Base-by-base conservation (phyloP, 2,797 vertebrate genomes). In the Phyllotis vaccarum region DNA sequence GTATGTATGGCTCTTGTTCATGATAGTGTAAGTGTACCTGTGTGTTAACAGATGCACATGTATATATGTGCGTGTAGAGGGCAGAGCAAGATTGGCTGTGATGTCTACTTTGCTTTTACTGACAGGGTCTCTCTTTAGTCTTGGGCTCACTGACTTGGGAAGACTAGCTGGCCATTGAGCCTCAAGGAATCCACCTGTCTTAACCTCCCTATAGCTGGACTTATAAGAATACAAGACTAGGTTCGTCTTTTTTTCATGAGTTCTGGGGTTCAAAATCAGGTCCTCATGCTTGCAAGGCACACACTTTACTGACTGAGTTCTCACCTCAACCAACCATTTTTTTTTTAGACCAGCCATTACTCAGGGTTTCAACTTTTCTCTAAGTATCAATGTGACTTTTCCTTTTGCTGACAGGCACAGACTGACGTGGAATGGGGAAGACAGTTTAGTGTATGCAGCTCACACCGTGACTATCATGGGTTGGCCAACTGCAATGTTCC, bases 331-430 rank as follows among this genome's bases (percentile, higher is more conserved):
- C 46, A 49, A 8, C 37, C 43, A 7, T 21, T 22, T 66, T 85
- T 82, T 62, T 43, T 66, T 40, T 0, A 40, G 92, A 86, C 34
- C 10, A 49, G 86, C 74, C 37, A 64, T 49, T 52, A 17, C 21
- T 66, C 31, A 49, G 34, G 24, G 43, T 8, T 85, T 89, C 64
- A 91, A 8, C 22, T 96, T 70, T 74, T 29, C 80, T 86, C 17
- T 74, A 89, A 86, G 27, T 40, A 21, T 37, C 34, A 31, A 46
- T 34, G 56, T n/a, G 52, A 58, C 17, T 86, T 72, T 78, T 60
- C n/a, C 46, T 92, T 91, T 78, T 62, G 79, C 43, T 90, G 75
- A 82, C 1, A 93, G 90, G 34, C 60, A 64, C 14, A 90, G 22
- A 89, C 16, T 60, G 56, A 75, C 40, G 6, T 4, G 54, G 31